These are phyloP conservation scores for Enteromius argenteus DNA, from an alignment of 2,797 vertebrate genomes.

Conservation along the genomic window DNA sequence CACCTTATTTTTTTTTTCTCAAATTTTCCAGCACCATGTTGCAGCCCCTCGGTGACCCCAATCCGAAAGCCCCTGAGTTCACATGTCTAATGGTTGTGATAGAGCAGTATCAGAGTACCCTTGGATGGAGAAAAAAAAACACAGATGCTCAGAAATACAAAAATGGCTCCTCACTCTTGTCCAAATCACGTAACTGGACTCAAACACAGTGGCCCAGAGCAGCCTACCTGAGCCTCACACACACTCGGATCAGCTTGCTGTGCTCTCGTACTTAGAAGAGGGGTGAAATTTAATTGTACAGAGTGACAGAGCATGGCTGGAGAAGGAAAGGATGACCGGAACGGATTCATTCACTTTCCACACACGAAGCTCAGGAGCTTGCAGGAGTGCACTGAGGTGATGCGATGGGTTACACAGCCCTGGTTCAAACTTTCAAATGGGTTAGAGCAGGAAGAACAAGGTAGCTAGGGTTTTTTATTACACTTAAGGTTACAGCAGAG, in stretches of 20 bases:
- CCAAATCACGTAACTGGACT: neutral
- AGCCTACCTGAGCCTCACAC: neutral
- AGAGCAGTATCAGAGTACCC: neutral
- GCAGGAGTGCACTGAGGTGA: neutral
- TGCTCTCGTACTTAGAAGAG: neutral
- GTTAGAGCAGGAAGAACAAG: constrained; percentile 7
- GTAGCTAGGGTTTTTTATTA: neutral
- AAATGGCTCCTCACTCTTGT: neutral
- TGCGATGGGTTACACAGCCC: neutral
- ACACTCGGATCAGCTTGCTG: constrained; percentile 10
- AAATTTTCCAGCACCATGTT: neutral
- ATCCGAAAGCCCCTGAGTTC: neutral
- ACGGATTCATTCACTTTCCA: constrained; percentile 31
- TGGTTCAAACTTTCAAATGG: neutral
- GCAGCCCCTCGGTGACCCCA: neutral
- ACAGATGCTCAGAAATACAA: neutral
- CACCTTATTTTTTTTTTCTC: neutral
- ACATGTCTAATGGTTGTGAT: neutral
- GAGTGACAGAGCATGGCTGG: constrained; percentile 14
- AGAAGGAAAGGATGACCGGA: constrained; percentile 20
- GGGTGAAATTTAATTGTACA: constrained; percentile 25
- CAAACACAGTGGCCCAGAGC: neutral
- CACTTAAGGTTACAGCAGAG: constrained; percentile 11
- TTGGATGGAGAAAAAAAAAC: neutral
- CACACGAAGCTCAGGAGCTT: neutral